Evolutionary conservation across 2,797 vertebrate genomes (phyloP), one percentile per base, ranked within the genome.

Genomic region (Myoxocephalus aenaeus): DNA sequence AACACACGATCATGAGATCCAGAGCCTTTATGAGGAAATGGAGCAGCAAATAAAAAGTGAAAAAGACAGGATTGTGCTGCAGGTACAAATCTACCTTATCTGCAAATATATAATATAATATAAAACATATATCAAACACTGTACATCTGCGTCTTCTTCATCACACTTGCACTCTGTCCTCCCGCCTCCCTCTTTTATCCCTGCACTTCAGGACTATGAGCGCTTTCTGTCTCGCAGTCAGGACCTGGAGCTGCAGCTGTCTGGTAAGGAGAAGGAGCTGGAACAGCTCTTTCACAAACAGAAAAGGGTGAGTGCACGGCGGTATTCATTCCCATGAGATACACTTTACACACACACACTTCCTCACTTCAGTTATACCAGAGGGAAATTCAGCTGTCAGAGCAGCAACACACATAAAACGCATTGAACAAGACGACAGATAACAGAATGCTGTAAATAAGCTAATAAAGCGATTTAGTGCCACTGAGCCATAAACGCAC

Each of bases 1-100:
- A 27, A 95, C 95, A 13, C 97, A 98, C 48, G 96, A 96, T 78
- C 90, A 96, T 88, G 97, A 99, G 93, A 97, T 98, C 77, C 95
- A 96, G 59, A 93, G 91, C 38, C 95, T 99, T 1, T 99, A 97
- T 32, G 97, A 97, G 75, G 98, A 99, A 94, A 99, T 99, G 97
- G 98, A 99, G 71, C 97, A 96, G 69, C 97, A 99, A 84, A 98
- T 99, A 73, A 97, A 97, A 86, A 96, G 77, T 5, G 97, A 99
- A 89, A 97, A 97, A 75, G 97, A 99, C 44, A 92, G 92, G 70
- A 96, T 99, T 86, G 90, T 97, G 15, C 86, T 97, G 79, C 96
- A 98, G 93, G 97, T 97, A 86, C 27, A 57, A 56, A 56, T 6
- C 27, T 3, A 18, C 14, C 51, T 15, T 10, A 59, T 32, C 0